Conservation (phyloP, 1,140 invertebrate genomes). For the Mya arenaria region DNA sequence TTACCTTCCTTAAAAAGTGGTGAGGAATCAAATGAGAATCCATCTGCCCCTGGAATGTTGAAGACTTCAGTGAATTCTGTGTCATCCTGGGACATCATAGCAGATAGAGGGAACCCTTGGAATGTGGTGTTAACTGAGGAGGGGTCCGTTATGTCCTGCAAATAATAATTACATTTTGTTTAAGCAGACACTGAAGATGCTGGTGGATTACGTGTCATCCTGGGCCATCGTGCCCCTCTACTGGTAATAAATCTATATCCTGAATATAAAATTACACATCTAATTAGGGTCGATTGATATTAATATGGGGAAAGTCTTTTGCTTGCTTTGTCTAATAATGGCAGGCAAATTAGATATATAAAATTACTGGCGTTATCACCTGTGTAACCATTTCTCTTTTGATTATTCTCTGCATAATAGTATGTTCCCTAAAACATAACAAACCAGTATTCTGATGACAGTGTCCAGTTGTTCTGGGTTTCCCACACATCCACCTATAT, state of each 20-base stretch:
- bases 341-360: too few species aligned
- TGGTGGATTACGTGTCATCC: not conserved
- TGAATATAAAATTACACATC: too few species aligned
- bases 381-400: too few species aligned
- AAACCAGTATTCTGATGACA: constrained; percentile 79
- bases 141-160: constrained; percentile 79
- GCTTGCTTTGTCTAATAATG: too few species aligned
- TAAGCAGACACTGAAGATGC: not conserved
- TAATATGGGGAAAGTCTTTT: too few species aligned
- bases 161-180: too few species aligned
- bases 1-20: constrained; percentile 79
- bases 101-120: constrained; percentile 77
- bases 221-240: not conserved
- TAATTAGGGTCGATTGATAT: too few species aligned
- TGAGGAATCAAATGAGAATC: constrained; percentile 79
- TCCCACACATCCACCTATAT: constrained; percentile 77
- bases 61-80: too few species aligned
- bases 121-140: constrained; percentile 71
- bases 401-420: too few species aligned
- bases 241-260: not conserved
- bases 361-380: too few species aligned
- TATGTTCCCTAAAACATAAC: too few species aligned
- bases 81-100: too few species aligned
- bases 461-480: constrained; percentile 77
- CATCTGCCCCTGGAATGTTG: constrained; percentile 78